Base-by-base conservation (phyloP, 2,113 vertebrate species). In the Numenius arquata region DNA sequence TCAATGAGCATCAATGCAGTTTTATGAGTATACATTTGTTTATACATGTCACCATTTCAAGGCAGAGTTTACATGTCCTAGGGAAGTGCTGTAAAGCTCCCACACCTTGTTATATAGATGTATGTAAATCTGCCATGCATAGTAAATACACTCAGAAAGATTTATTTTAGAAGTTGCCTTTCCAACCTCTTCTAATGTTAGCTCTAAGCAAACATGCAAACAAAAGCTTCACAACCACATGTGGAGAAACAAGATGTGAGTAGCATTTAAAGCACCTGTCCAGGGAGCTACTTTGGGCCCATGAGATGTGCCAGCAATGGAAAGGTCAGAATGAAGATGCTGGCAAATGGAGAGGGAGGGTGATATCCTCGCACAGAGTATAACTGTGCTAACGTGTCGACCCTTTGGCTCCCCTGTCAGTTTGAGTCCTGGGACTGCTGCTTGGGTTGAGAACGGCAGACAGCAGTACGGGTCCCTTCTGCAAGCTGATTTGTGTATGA, bases 311-410 rank as follows among this genome's bases (percentile, higher is more conserved):
- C 90, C 89, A 96, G 75, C 70, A 90, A 47, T 34, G 40, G 77
- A 95, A 98, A 97, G 72, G 78, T 96, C 95, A 92, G 87, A 88
- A 74, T 53, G 85, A 96, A 91, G 80, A 85, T 66, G 48, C 45
- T 63, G 71, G 19, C 62, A 75, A 93, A 59, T 3, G 25, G 63
- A 90, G 80, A 83, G 15, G 3, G n/a, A 53, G 61, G 30, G 52
- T 73, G 47, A 40, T 76, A 72, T 97, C 76, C 87, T 72, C 94
- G 40, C 78, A 76, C 38, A 53, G 58, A 76, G 26, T 84, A 88
- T 59, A 68, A 62, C 78, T 87, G 70, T 62, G 83, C 70, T 82
- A 74, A 47, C 63, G 77, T 20, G 40, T 43, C 5, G 62, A 68
- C n/a, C 27, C 36, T 88, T 84, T 92, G 80, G 89, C 63, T 91